Base-by-base conservation (phyloP, 2,888 invertebrate species). In the Leucozona laternaria region DNA sequence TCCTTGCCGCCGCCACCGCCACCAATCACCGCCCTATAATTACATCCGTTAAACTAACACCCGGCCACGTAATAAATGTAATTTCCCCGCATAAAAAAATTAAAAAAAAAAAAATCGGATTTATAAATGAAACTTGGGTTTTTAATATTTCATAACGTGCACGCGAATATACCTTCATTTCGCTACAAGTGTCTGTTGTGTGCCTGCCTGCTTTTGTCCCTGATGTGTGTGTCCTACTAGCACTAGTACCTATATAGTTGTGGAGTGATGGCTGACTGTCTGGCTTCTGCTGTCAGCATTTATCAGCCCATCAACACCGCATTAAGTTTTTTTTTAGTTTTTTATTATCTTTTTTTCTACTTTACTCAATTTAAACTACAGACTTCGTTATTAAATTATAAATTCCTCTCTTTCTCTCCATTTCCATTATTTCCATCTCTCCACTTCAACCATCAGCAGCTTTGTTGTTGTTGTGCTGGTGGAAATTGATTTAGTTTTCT, bases 231-330 rank as follows among this genome's bases (percentile, higher is more conserved):
- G 10, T n/a, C n/a, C 25, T n/a, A n/a, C 43, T 28, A 25, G 15
- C 48, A 50, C n/a, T 11, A 22, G 13, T 15, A n/a, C n/a, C n/a
- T n/a, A n/a, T n/a, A 8, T 20, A 50, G 22, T 20, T 50, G 1
- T 13, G 48, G 3, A 25, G 25, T 45, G 3, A 20, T 48, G 78
- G n/a, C 62, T 43, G 50, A 20, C 15, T 58, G 50, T 70, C 73
- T 70, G 66, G 53, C 58, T 81, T 58, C 64, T 66, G 71, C 75
- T 86, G 70, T 66, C 79, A 82, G 78, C 82, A 70, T 79, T 86
- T 86, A 86, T 86, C 86, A 62, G 79, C 58, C 79, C 78, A 86
- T 86, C 86, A 86, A 86, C 86, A 79, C 86, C 20, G 79, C 58
- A 82, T 86, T 86, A 73, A 86, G 25, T 45, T 55, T 77, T 43